Base-by-base conservation (phyloP, 2,888 invertebrate species). In the Orthosia incerta region DNA sequence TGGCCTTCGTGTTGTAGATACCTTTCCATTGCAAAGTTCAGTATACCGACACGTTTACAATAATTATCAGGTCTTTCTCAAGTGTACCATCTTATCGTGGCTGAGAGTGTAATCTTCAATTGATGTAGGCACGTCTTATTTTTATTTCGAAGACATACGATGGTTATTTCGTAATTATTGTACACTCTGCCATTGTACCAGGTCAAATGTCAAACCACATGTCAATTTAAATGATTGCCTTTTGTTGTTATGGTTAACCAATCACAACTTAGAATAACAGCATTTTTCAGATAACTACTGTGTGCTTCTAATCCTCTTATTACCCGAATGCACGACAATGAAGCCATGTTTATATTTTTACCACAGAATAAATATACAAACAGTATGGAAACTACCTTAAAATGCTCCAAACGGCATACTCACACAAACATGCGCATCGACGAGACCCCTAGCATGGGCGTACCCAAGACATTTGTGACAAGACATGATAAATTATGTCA, bases 11-110 rank as follows among this genome's bases (percentile, higher is more conserved):
- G 48, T 23, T 11, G 31, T 75, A 31, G 31, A 31, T 31, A 79
- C 88, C 83, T 81, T 86, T 86, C 86, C 64, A 76, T 74, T 71
- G 51, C 74, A 82, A 87, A 87, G 82, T 71, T 83, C 77, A 82
- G 75, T 80, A 66, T 75, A 67, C 81, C 55, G 62, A 76, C 86
- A 74, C 31, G 77, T 85, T 82, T 82, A n/a, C 53, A 74, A 75
- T 80, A 77, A 80, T 82, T 70, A 70, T 60, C 53, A 55, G 50
- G 51, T 83, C 76, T 80, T 84, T 85, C 80, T 66, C 53, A 73
- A 73, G 23, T 71, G 57, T 63, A 62, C 46, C 80, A 74, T 81
- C 77, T 57, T 46, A 26, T 62, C 31, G 26, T 64, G 12, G 7
- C 13, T 15, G 55, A 23, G 53, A 48, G 18, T 48, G 60, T 70